These are phyloP conservation scores for Zingel zingel DNA, from an alignment of 2,113 vertebrate species.

Conservation along the genomic window DNA sequence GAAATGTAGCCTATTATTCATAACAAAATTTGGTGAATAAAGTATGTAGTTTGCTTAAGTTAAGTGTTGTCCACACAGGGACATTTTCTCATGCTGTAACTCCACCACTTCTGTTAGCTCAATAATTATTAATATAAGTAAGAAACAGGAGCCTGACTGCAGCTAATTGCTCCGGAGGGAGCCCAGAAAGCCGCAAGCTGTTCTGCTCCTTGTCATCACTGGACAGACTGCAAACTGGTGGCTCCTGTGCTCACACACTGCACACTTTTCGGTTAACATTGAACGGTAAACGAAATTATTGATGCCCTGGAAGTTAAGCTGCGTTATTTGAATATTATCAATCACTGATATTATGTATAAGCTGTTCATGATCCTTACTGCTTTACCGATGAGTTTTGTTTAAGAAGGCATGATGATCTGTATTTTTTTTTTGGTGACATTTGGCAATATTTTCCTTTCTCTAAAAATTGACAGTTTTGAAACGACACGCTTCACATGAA, in stretches of 20 bases:
- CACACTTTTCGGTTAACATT: not conserved
- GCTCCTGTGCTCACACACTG: not conserved
- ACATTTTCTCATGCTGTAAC: slow-evolving; percentile 2
- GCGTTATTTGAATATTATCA: not conserved
- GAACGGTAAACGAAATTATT: no score
- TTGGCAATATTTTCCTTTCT: not conserved
- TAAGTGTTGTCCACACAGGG: slow-evolving; percentile 1
- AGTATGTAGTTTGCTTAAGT: not conserved
- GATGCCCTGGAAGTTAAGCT: not conserved
- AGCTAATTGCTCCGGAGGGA: slow-evolving; percentile 43
- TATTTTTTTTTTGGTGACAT: not conserved
- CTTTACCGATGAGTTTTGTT: not conserved
- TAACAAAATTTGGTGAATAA: not conserved
- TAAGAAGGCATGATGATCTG: not conserved
- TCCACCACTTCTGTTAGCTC: slow-evolving; percentile 4
- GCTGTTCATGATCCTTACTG: not conserved
- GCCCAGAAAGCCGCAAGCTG: slow-evolving; percentile 36
- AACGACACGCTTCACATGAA: not conserved
- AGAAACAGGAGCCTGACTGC: slow-evolving; percentile 30
- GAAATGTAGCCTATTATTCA: not conserved
- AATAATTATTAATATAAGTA: slow-evolving; percentile 19
- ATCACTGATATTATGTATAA: not conserved
- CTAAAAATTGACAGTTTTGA: not conserved
- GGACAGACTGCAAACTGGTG: slow-evolving; percentile 3
- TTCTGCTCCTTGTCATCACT: slow-evolving; percentile 36